phyloP scores from a whole-genome alignment of 1,140 invertebrate species.

The Bombus pascuorum region DNA sequence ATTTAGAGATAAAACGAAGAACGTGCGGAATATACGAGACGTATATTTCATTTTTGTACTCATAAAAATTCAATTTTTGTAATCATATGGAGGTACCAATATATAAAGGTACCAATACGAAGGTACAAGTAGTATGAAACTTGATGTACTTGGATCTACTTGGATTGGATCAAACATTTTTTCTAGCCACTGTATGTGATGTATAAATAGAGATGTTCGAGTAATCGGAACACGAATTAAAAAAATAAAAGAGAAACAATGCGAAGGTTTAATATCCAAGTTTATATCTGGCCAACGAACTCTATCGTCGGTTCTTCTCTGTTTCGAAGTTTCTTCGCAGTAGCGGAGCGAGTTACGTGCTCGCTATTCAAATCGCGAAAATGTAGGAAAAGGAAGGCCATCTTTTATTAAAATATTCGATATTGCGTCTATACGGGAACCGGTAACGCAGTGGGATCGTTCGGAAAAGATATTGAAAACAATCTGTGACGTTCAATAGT shows the following conservation, averaged over 20 bases:
- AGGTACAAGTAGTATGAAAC: no score
- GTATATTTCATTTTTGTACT: no score
- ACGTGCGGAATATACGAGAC: no score
- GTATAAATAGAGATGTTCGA: neutral
- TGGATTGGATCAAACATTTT: no score
- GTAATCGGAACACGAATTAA: neutral
- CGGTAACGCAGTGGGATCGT: neutral
- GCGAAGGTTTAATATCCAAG: neutral
- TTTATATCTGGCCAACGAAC: neutral
- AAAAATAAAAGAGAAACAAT: no score
- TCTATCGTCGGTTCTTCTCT: neutral
- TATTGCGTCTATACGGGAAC: neutral
- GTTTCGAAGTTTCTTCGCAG: neutral
- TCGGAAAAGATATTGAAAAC: slow-evolving; percentile 15
- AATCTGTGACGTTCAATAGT: neutral
- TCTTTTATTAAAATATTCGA: slow-evolving; percentile 25
- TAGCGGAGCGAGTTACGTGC: neutral
- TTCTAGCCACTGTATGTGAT: no score
- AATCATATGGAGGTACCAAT: no score
- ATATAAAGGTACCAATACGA: no score
- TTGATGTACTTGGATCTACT: no score
- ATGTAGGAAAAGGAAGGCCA: neutral
- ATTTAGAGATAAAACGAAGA: no score
- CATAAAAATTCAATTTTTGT: no score
- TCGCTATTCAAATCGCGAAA: neutral